Evolutionary conservation across 2,888 invertebrate genomes (phyloP), one percentile per base, ranked within the genome.

Genomic region (Agelastica alni): DNA sequence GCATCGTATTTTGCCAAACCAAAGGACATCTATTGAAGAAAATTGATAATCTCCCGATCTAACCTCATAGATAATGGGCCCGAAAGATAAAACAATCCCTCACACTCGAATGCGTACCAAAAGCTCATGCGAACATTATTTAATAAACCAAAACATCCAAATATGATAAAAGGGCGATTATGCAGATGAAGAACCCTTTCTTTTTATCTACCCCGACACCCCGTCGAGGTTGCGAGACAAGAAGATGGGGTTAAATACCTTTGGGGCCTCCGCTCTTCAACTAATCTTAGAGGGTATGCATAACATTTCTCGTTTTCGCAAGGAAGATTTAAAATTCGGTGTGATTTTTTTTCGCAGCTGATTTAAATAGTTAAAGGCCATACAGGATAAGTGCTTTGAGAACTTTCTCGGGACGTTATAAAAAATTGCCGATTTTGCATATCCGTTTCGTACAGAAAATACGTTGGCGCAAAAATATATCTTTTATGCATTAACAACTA

Each of bases 161-260:
- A 68, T 70, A 70, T 68, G 71, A 68, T 70, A 71, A 71, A 70
- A 62, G 66, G 60, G 59, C 70, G 73, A 73, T 73, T 73, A 73
- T 73, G 72, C 64, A 71, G 67, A 73, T 72, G 57, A 47, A 53
- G 56, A 64, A 65, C 66, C 69, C 68, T 63, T 69, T 61, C 46
- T 36, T 34, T 51, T 59, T 59, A 31, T 64, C 48, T 51, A 54
- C 48, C 16, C 42, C 41, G 62, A 53, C 63, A 48, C 55, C 67
- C 66, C 66, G 67, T 52, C 43, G 67, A 42, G 63, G 61, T 42
- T 58, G 56, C 41, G 60, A 64, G 62, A 64, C 64, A 62, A 62
- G 62, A 62, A 61, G 61, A 63, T 57, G 63, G 64, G 64, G 66
- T 66, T 62, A 61, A 63, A 64, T 61, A 63, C 66, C 63, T 63